phyloP scores from a whole-genome alignment of 2,113 vertebrate genomes.

The Spermophilus dauricus region DNA sequence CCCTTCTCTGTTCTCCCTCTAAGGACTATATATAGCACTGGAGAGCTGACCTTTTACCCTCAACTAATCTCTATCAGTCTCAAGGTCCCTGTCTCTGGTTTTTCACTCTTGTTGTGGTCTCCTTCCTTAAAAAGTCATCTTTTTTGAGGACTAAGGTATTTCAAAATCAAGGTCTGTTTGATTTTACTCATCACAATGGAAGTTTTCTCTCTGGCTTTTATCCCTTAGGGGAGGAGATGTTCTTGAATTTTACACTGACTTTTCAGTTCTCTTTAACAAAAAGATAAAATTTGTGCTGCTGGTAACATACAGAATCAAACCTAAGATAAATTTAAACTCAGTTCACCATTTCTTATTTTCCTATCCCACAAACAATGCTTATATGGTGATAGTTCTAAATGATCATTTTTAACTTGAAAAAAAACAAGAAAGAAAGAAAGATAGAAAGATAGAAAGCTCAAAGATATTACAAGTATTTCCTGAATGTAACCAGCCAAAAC shows the following conservation, averaged over 20 bases:
- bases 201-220: slow-evolving; percentile 29
- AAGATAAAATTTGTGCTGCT: not conserved
- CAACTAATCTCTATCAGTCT: not conserved
- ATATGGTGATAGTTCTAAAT: slow-evolving; percentile 4
- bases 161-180: slow-evolving; percentile 49
- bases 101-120: slow-evolving; percentile 20
- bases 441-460: not conserved
- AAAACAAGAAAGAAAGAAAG: too few species aligned
- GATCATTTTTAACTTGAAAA: slow-evolving; percentile 15
- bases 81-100: not conserved
- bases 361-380: not conserved
- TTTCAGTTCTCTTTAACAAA: slow-evolving; percentile 44
- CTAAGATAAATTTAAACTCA: slow-evolving; percentile 50
- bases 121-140: slow-evolving; percentile 40
- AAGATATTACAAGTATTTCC: not conserved
- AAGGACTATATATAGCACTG: not conserved
- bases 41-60: not conserved
- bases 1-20: not conserved
- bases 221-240: slow-evolving; percentile 25
- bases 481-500: slow-evolving; percentile 10
- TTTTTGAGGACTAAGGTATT: slow-evolving; percentile 45
- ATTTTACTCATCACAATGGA: slow-evolving; percentile 45
- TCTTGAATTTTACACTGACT: slow-evolving; percentile 57
- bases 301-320: slow-evolving; percentile 23
- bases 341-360: slow-evolving; percentile 48